Evolutionary conservation across 2,113 vertebrate genomes (phyloP), one percentile per base, ranked within the genome.

Genomic region (Merops nubicus): DNA sequence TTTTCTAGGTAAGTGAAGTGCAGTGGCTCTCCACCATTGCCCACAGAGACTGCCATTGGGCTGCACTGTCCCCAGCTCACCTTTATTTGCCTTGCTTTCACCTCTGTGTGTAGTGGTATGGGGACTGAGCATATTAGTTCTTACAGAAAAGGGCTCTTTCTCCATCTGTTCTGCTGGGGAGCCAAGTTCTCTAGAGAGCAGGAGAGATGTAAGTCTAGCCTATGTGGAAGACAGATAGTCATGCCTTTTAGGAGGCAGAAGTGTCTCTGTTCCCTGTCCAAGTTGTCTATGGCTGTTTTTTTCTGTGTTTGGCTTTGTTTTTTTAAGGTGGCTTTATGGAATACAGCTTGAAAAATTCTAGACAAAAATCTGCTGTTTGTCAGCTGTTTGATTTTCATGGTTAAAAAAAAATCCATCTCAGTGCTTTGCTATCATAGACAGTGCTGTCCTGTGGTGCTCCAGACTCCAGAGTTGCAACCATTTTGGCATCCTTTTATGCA

Each of bases 81-180:
- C 25, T 34, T 29, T 23, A 5, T 80, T 80, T 89, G 48, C 56
- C 45, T 72, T 51, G 8, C 34, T 74, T 64, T 64, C 76, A 80
- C 26, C 42, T 57, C 33, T 5, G 0, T 33, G 4, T 28, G 11
- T 34, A 28, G 33, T 21, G 20, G 17, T 65, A 12, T 0, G 0
- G 47, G 42, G 33, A 25, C 29, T 50, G n/a, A 45, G 60, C 51
- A 18, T 45, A 13, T 17, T 38, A 34, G 8, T 53, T 82, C 25
- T 73, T 69, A 23, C 22, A 67, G 54, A 59, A 80, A 64, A 76
- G 11, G 18, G 9, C 3, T 26, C 8, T 5, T 47, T 81, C 62
- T 80, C 28, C 20, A 2, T 73, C 33, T 53, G 4, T 33, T 68
- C 40, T 92, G 19, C 25, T 72, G 18, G 8, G 29, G 22, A 83